Evolutionary conservation across 1,140 invertebrate genomes (phyloP), one percentile per base, ranked within the genome.

Genomic region (Meteorus sp.): DNA sequence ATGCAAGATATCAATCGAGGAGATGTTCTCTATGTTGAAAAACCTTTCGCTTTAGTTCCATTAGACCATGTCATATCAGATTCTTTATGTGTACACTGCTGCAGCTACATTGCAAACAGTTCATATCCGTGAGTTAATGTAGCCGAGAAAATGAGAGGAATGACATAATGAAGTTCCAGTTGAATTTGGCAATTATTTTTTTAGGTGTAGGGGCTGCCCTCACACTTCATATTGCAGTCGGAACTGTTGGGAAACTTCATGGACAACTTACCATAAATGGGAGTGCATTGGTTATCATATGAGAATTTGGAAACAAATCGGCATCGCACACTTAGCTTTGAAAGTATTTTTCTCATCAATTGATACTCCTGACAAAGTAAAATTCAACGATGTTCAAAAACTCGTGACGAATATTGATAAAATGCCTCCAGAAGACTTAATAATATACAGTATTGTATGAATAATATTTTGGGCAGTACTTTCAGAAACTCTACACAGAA

Each of bases 251-350:
- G 64, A 77, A 17, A 66, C 78, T 39, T 85, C 86, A 1, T 88
- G 84, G 83, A 61, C 75, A 1, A 71, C 69, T 13, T 87, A 86
- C 74, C 92, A 95, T 75, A 77, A 82, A 59, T 89, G 85, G 83
- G 92, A 94, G 78, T 95, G 92, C 72, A 69, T 76, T 43, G 86
- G 84, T 17, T 83, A 84, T 63, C 79, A 82, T 65, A 80, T 87
- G 29, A 76, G 81, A 27, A 74, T 89, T 53, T 85, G 88, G 73
- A 76, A 82, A 31, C 83, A 85, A 45, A 83, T 92, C 44, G 92
- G 92, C 6, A 88, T 92, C 62, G 89, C 86, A 23, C 89, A 92
- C 76, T 81, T 92, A 44, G 88, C 86, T 54, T 69, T 91, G 29
- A 85, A 88, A 77, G 83, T 85, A 39, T 74, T 88, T 15, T 67